These are phyloP conservation scores for Xenopus borealis DNA, from an alignment of 2,113 vertebrate species.

Conservation along the genomic window DNA sequence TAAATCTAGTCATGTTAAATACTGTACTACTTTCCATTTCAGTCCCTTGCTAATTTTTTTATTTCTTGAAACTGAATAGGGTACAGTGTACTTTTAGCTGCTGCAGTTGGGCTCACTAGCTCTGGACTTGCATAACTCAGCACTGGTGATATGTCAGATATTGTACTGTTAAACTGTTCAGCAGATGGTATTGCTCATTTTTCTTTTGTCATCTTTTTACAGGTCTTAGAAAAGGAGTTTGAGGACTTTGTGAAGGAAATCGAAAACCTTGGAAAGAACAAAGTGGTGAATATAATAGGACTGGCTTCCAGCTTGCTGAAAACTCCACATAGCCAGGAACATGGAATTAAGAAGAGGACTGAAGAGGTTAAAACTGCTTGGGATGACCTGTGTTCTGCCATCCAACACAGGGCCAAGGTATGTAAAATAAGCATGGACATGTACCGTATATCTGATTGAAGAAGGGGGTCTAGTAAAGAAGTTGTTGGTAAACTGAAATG, in stretches of 20 bases:
- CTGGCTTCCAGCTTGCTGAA: slow-evolving; percentile 61
- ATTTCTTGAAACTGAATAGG: no score
- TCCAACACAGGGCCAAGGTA: slow-evolving; percentile 73
- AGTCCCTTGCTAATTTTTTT: no score
- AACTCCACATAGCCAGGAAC: slow-evolving; percentile 50
- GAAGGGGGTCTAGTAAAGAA: no score
- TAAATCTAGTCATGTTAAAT: no score
- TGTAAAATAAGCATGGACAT: not conserved
- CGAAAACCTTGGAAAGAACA: slow-evolving; percentile 68
- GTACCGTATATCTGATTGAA: not conserved
- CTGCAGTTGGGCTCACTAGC: no score
- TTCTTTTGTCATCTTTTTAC: slow-evolving; percentile 23
- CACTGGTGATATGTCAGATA: no score
- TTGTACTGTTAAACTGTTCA: no score
- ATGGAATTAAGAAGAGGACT: slow-evolving; percentile 61
- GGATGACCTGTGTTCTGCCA: slow-evolving; percentile 67
- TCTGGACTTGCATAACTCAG: no score
- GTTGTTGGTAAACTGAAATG: no score
- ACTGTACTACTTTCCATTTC: no score
- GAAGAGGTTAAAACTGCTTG: slow-evolving; percentile 63
- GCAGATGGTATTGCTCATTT: not conserved
- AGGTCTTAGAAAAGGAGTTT: slow-evolving; percentile 81
- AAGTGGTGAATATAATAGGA: slow-evolving; percentile 66
- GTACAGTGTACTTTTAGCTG: no score
- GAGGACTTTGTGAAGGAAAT: slow-evolving; percentile 74